These are phyloP conservation scores for Lutjanus erythropterus DNA, from an alignment of 2,113 vertebrate species.

Conservation along the genomic window DNA sequence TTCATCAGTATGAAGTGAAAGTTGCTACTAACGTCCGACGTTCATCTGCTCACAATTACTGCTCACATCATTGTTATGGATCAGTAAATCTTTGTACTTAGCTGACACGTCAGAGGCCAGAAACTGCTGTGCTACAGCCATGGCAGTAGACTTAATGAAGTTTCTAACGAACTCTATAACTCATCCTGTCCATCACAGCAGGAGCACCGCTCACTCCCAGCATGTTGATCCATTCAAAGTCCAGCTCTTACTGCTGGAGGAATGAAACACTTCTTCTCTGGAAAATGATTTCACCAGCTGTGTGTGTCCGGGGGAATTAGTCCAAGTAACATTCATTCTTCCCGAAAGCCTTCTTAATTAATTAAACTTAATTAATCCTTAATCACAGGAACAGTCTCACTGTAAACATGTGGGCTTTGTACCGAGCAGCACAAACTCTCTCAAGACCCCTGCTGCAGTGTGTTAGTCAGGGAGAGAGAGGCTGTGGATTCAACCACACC, in stretches of 20 bases:
- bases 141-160: constrained; percentile 16
- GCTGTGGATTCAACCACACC: neutral
- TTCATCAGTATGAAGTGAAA: neutral
- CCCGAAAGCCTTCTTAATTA: constrained; percentile 55
- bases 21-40: neutral
- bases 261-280: neutral
- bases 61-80: neutral
- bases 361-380: constrained; percentile 53
- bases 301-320: constrained; percentile 12
- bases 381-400: constrained; percentile 34
- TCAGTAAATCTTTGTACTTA: constrained; percentile 3
- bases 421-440: constrained; percentile 18
- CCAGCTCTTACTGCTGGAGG: neutral
- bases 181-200: constrained; percentile 33
- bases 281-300: constrained; percentile 26
- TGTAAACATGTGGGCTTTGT: constrained; percentile 47
- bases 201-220: constrained; percentile 5
- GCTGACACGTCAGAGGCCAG: neutral
- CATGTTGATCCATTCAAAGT: neutral
- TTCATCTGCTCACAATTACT: neutral
- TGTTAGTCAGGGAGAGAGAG: neutral
- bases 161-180: constrained; percentile 5
- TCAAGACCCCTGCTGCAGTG: neutral
- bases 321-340: constrained; percentile 40
- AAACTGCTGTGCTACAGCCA: neutral